phyloP scores from a whole-genome alignment of 2,888 invertebrate genomes.

The Anarsia innoxiella region DNA sequence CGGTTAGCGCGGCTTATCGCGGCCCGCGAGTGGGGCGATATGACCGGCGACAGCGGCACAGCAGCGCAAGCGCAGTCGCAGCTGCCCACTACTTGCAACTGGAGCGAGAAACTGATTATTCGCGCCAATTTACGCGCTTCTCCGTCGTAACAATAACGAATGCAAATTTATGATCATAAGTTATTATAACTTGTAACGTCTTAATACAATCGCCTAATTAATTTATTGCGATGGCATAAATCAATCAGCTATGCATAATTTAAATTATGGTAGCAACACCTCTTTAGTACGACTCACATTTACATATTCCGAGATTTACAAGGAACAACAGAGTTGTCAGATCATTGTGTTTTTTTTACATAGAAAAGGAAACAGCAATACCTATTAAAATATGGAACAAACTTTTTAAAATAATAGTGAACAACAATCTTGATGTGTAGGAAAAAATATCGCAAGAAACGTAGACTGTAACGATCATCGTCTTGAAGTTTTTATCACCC shows the following conservation, averaged over 20 bases:
- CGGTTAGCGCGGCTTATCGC: slow-evolving; percentile 49
- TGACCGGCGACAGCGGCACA: slow-evolving; percentile 21
- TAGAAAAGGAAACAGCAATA: too few species aligned
- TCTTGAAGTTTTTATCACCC: too few species aligned
- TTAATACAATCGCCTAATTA: not conserved
- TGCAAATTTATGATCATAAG: not conserved
- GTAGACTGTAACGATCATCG: too few species aligned
- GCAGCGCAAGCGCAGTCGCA: slow-evolving; percentile 18
- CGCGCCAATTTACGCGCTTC: slow-evolving; percentile 27
- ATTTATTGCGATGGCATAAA: not conserved
- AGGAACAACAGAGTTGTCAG: too few species aligned
- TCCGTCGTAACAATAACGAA: not conserved
- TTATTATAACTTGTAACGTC: not conserved
- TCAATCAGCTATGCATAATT: not conserved
- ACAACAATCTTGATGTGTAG: too few species aligned
- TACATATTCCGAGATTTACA: too few species aligned
- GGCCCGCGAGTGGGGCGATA: slow-evolving; percentile 20
- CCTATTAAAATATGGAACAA: too few species aligned
- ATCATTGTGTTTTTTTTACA: too few species aligned
- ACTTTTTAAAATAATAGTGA: too few species aligned
- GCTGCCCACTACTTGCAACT: slow-evolving; percentile 23
- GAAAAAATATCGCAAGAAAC: too few species aligned
- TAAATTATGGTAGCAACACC: too few species aligned
- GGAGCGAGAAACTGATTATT: slow-evolving; percentile 47
- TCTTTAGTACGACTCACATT: too few species aligned